Evolutionary conservation across 1,140 invertebrate genomes (phyloP).

Genomic region (Drosophila watanabei): DNA sequence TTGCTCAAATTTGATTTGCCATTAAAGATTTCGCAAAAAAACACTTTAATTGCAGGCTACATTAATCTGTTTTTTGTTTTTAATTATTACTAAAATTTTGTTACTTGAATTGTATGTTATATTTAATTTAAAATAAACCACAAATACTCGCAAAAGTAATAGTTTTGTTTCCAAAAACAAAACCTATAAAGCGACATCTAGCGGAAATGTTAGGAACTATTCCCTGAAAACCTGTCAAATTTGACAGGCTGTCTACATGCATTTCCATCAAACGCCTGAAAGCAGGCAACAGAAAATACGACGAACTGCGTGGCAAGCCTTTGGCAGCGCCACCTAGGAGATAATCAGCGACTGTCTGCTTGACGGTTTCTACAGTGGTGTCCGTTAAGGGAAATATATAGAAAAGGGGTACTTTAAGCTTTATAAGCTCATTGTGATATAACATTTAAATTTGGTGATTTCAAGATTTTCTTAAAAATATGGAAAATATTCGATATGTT

Average conservation of each 20-base stretch:
- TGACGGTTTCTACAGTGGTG: background rate
- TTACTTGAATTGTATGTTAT: background rate
- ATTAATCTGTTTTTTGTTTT: background rate
- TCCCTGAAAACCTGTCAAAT: constrained; percentile 2
- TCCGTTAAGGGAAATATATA: background rate
- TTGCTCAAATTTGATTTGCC: constrained; percentile 79
- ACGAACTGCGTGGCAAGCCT: background rate
- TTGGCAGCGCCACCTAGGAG: constrained; percentile 44
- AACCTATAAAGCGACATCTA: background rate
- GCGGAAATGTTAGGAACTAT: background rate
- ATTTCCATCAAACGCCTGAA: constrained; percentile 17
- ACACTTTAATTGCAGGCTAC: constrained; percentile 45
- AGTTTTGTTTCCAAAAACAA: background rate
- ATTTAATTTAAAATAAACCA: too few relatives aligned
- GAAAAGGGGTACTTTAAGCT: background rate
- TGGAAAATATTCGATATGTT: background rate
- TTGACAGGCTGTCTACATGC: constrained; percentile 12
- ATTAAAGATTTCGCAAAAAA: constrained; percentile 57
- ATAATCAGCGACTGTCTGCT: constrained; percentile 4
- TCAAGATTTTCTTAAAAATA: background rate
- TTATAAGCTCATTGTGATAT: background rate
- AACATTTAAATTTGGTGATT: background rate
- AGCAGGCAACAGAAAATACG: constrained; percentile 12
- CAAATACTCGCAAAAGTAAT: too few relatives aligned
- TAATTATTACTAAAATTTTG: background rate